Percentiles rank a stretch among this genome's conserved stretches.
phyloP scores from a whole-genome alignment of 2,113 vertebrate species.

The Sclerurus mexicanus region DNA sequence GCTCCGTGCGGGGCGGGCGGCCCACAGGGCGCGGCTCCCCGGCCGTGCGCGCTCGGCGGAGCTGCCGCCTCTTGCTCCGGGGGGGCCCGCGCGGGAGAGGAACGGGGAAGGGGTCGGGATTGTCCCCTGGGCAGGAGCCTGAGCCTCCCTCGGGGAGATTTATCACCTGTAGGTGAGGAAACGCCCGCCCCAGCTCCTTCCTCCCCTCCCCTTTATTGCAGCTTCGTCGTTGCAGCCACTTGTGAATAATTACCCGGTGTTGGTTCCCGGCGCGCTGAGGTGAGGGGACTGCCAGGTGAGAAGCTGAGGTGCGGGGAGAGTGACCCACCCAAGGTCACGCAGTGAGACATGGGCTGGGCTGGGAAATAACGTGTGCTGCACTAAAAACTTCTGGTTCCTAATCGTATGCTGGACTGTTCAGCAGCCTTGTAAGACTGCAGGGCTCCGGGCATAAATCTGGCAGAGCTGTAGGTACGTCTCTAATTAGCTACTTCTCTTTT shows the following conservation, averaged over 20 bases:
- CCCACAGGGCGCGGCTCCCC: too few relatives aligned
- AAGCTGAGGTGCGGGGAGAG: background rate
- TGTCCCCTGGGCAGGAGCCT: background rate
- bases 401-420: background rate
- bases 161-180: background rate
- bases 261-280: background rate
- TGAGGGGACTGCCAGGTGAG: background rate
- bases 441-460: background rate
- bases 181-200: rapidly evolving
- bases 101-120: background rate
- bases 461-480: background rate
- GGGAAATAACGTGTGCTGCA: background rate
- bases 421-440: background rate
- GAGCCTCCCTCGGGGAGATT: too few relatives aligned
- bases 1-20: too few relatives aligned
- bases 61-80: background rate
- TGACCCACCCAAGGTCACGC: slow-evolving; percentile 24
- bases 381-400: background rate
- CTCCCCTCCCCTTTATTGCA: background rate
- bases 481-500: background rate
- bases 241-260: background rate
- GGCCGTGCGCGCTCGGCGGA: background rate
- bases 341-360: background rate
- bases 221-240: background rate
- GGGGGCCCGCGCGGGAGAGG: background rate